These are phyloP conservation scores for Carduelis carduelis DNA, from an alignment of 2,797 vertebrate species.

Conservation along the genomic window DNA sequence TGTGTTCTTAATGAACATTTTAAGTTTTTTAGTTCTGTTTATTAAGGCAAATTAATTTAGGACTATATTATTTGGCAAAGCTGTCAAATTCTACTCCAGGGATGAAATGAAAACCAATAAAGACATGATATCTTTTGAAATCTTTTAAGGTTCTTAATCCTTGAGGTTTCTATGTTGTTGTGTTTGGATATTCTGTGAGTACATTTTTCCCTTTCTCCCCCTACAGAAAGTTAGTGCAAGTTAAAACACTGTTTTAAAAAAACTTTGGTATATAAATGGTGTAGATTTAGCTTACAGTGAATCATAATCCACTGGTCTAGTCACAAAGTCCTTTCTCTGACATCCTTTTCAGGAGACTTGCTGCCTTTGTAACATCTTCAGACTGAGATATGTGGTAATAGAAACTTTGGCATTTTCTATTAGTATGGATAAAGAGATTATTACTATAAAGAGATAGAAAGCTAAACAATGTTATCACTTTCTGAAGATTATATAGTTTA, in stretches of 20 bases:
- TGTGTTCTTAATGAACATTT: neutral
- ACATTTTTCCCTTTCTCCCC: neutral
- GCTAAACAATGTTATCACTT: constrained; percentile 52
- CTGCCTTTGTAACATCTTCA: neutral
- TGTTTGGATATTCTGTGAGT: neutral
- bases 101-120: neutral
- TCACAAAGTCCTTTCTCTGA: neutral
- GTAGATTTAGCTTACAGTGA: neutral
- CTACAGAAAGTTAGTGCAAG: neutral
- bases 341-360: neutral
- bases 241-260: neutral
- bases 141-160: neutral
- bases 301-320: neutral
- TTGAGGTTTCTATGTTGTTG: neutral
- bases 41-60: neutral
- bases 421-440: constrained; percentile 41
- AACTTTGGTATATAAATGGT: neutral
- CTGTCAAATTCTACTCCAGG: neutral
- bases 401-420: constrained; percentile 17
- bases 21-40: neutral
- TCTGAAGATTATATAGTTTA: constrained; percentile 49
- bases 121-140: neutral
- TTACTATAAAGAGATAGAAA: neutral
- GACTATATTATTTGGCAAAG: neutral
- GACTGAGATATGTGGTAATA: neutral